phyloP scores from a whole-genome alignment of 2,797 vertebrate species.

The Austrolebias charrua region DNA sequence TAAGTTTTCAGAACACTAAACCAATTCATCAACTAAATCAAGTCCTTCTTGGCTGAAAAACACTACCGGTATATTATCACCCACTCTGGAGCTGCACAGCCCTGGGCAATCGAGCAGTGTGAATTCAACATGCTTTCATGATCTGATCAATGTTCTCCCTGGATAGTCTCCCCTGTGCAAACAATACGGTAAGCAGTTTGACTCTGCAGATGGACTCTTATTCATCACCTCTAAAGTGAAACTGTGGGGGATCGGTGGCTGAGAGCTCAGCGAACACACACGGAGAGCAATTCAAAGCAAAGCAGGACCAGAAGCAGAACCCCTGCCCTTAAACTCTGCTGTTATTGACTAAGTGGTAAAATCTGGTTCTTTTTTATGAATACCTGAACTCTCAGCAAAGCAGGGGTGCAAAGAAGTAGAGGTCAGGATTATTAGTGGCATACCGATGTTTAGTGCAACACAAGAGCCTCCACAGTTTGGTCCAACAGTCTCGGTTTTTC shows the following conservation, averaged over 20 bases:
- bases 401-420: not conserved
- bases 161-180: slow-evolving; percentile 63
- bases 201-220: slow-evolving; percentile 60
- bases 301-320: slow-evolving; percentile 17
- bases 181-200: slow-evolving; percentile 69
- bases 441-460: slow-evolving; percentile 8
- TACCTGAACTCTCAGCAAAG: not conserved
- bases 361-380: slow-evolving; percentile 27
- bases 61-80: slow-evolving; percentile 60
- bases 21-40: slow-evolving; percentile 72
- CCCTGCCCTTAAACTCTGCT: slow-evolving; percentile 22
- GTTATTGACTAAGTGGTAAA: slow-evolving; percentile 16
- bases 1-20: slow-evolving; percentile 61
- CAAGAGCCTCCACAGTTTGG: not conserved
- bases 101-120: slow-evolving; percentile 48
- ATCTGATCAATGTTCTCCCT: slow-evolving; percentile 66
- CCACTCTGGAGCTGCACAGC: slow-evolving; percentile 42
- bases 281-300: slow-evolving; percentile 32
- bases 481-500: too few species aligned
- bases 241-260: slow-evolving; percentile 42
- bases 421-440: slow-evolving; percentile 9
- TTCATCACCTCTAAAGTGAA: slow-evolving; percentile 65
- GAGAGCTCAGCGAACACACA: slow-evolving; percentile 40
- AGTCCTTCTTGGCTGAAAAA: slow-evolving; percentile 59
- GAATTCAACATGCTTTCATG: slow-evolving; percentile 49